Percentiles rank a stretch among this genome's conserved stretches.
Conservation (phyloP, 2,888 invertebrate species). For the Cyaniris semiargus region DNA sequence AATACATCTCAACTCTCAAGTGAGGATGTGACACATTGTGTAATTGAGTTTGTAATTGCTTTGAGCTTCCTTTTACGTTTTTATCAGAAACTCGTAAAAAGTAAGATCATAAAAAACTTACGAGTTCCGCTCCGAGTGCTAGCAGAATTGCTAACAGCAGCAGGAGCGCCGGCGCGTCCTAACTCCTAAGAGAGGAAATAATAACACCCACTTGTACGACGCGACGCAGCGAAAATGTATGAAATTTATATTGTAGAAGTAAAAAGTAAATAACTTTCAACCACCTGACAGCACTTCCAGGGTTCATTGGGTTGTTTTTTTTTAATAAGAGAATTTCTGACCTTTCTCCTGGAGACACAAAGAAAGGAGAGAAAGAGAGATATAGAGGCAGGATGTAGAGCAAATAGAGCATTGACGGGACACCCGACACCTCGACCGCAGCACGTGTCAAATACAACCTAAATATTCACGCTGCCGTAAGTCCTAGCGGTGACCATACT, state of each 20-base stretch:
- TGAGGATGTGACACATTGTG: conserved; percentile 36
- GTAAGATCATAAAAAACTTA: too few relatives aligned
- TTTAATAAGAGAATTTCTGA: too few relatives aligned
- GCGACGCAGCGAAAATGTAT: too few relatives aligned
- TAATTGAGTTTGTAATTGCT: conserved; percentile 35
- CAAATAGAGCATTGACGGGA: conserved; percentile 30
- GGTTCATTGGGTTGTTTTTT: too few relatives aligned
- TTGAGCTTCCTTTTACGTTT: conserved; percentile 30
- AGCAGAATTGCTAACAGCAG: too few relatives aligned
- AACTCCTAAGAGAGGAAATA: too few relatives aligned
- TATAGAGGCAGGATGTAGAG: background rate
- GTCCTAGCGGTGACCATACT: conserved; percentile 23
- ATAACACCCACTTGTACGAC: too few relatives aligned
- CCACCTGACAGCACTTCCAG: too few relatives aligned
- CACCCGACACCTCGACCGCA: conserved; percentile 41
- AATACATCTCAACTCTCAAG: conserved; percentile 29
- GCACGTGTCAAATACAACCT: conserved; percentile 45
- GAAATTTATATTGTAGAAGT: too few relatives aligned
- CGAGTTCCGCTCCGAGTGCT: too few relatives aligned
- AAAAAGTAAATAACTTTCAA: too few relatives aligned
- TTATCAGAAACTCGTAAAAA: background rate
- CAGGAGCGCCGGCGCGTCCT: too few relatives aligned
- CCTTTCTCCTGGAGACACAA: background rate
- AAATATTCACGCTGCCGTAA: conserved; percentile 43
- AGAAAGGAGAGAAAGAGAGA: background rate